phyloP scores from a whole-genome alignment of 2,113 vertebrate species.

The Leptocoma aspasia region DNA sequence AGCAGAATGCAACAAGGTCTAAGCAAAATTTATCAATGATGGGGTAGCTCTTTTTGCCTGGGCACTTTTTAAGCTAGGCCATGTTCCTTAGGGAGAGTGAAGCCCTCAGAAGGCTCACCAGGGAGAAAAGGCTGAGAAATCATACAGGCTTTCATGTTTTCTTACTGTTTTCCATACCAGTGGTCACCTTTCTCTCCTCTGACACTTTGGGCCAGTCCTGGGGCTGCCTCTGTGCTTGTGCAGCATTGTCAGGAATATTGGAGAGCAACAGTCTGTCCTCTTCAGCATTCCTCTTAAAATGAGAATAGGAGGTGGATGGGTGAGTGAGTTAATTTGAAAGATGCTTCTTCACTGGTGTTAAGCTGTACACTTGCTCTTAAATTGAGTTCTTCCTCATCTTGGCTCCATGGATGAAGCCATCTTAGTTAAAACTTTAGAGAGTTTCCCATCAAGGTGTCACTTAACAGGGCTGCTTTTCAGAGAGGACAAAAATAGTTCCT shows the following conservation, averaged over 20 bases:
- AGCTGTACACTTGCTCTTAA: not conserved
- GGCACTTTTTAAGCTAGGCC: not conserved
- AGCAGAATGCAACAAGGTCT: not conserved
- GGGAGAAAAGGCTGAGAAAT: not conserved
- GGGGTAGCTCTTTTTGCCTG: not conserved
- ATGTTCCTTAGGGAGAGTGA: rapidly evolving
- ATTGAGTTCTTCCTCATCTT: not conserved
- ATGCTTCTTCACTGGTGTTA: not conserved
- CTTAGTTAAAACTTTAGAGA: not conserved
- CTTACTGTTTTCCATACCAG: rapidly evolving
- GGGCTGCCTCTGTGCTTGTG: not conserved
- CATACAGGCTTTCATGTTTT: not conserved
- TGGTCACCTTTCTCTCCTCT: not conserved
- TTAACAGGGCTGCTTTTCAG: not conserved
- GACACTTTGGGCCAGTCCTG: not conserved
- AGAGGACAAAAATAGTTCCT: not conserved
- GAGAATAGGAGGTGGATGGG: not conserved
- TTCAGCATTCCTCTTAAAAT: not conserved
- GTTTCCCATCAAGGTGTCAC: not conserved
- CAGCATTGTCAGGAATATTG: not conserved
- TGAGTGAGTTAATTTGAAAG: not conserved
- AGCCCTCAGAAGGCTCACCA: not conserved
- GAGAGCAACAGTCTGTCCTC: not conserved
- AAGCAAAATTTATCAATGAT: not conserved
- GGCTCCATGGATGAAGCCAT: not conserved